These are phyloP conservation scores for Boulengeromyrus knoepffleri DNA, from an alignment of 2,113 vertebrate species.

Conservation along the genomic window DNA sequence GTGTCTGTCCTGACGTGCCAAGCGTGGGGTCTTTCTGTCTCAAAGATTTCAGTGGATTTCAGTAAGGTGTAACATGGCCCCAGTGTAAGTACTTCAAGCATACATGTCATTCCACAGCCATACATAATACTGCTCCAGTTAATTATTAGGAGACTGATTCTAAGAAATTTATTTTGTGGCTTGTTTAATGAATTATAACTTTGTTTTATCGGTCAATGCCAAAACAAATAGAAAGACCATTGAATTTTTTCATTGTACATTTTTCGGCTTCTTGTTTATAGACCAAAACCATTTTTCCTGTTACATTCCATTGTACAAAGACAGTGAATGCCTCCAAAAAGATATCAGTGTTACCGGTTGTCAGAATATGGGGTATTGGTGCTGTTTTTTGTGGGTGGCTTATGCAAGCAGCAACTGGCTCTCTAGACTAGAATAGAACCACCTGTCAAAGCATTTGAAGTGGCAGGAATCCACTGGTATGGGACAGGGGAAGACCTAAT, in stretches of 20 bases:
- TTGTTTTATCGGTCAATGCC: not conserved
- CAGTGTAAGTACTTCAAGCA: not conserved
- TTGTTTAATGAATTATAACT: not conserved
- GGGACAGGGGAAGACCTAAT: not conserved
- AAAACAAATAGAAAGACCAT: not conserved
- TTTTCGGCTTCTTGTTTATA: not conserved
- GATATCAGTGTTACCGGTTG: not conserved
- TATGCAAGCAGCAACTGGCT: not conserved
- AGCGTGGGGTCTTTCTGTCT: not conserved
- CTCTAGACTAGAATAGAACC: not conserved
- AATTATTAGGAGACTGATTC: not conserved
- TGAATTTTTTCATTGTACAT: not conserved
- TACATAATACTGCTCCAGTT: not conserved
- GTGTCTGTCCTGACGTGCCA: not conserved
- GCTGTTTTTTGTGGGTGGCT: not conserved
- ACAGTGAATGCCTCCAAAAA: not conserved
- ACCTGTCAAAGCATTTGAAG: slow-evolving; percentile 5
- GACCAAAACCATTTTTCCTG: not conserved
- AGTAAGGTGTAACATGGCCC: not conserved
- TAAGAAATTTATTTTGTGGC: not conserved
- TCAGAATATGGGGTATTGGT: not conserved
- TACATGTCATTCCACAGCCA: not conserved
- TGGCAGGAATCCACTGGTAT: not conserved
- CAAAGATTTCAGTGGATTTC: not conserved
- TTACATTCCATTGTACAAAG: not conserved